Conservation (phyloP, 2,888 invertebrate genomes). For the Stenchaetothrips biformis region DNA sequence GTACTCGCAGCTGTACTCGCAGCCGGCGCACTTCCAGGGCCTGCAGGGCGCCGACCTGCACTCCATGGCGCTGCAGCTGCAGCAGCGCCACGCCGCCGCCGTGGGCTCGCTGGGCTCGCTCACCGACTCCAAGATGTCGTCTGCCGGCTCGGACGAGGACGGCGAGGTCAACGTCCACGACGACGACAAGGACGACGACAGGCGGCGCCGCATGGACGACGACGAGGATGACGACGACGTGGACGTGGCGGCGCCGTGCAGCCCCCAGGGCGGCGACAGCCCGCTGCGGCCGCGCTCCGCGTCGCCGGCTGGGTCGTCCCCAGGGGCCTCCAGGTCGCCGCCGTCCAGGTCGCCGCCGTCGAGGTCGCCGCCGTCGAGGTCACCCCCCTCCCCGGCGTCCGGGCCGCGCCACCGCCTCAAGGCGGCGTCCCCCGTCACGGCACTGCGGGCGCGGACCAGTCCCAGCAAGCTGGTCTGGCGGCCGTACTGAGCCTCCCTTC, state of each 20-base stretch:
- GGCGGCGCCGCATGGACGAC: not conserved
- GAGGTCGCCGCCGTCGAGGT: not conserved
- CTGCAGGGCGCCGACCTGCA: not conserved
- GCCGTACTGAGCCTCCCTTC: not conserved
- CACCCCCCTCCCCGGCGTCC: not conserved
- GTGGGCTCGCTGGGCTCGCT: slow-evolving; percentile 5
- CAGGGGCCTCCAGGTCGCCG: not conserved
- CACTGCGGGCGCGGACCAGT: not conserved
- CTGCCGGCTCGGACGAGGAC: slow-evolving; percentile 5
- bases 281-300: not conserved
- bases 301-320: not conserved
- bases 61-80: slow-evolving; percentile 12
- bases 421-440: slow-evolving; percentile 10
- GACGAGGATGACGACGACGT: slow-evolving; percentile 17
- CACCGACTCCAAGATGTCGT: slow-evolving; percentile 16
- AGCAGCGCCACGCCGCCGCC: slow-evolving; percentile 4
- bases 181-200: slow-evolving; percentile 17
- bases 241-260: slow-evolving; percentile 19
- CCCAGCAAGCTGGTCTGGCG: slow-evolving; percentile 14
- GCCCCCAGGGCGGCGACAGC: not conserved
- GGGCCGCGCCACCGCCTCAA: slow-evolving; percentile 4
- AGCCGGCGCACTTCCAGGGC: slow-evolving; percentile 40
- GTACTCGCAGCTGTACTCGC: slow-evolving; percentile 69
- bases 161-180: slow-evolving; percentile 22
- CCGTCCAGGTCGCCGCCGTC: not conserved